Base-by-base conservation (phyloP, 92 coral and sea anemone genomes). In the Epizoanthus rinbou region DNA sequence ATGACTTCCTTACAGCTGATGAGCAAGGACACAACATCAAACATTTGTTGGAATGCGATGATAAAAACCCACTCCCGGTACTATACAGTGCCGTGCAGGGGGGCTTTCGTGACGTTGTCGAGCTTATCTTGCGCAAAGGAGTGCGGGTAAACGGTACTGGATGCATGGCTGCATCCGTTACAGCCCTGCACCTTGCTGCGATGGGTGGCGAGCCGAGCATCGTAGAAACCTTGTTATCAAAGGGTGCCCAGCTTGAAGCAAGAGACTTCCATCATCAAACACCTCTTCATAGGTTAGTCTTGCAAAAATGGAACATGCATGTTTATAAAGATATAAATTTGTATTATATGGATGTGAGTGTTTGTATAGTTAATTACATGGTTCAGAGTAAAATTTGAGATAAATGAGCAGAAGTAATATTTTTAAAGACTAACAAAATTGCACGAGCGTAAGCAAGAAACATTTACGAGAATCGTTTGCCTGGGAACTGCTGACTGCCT, bases 241-340 rank as follows among this genome's bases (percentile, higher is more conserved):
- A 13, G 31, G 82, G 82, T 23, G 82, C 71, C 28, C 22, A 62
- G 21, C 7, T 24, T 19, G 70, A 78, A 39, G 19, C 50, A 11
- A 78, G 82, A 62, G 82, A 78, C 18, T 19, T 4, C 0, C 3
- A 19, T 1, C 6, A 37, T n/a, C 63, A 78, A n/a, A 78, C 82
- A 23, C 59, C 82, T 39, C 47, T 78, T 21, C 82, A 78, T 24
- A 41, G 82, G 82, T 78, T 62, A 50, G 82, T 62, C 62, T 10
- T 8, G 4, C 15, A 17, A 13, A 19, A 16, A 8, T 47, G 15
- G 0, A 47, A 47, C 52, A 45, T 45, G 10, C 10, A 45, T 45
- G 6, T 45, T 47, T 47, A 8, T 47, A 8, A 47, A 8, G 15
- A 47, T 47, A 47, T 28, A 28, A 28, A 2, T 28, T 28, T 28